phyloP scores from a whole-genome alignment of 1,140 invertebrate genomes.

The Liolophura sinensis region DNA sequence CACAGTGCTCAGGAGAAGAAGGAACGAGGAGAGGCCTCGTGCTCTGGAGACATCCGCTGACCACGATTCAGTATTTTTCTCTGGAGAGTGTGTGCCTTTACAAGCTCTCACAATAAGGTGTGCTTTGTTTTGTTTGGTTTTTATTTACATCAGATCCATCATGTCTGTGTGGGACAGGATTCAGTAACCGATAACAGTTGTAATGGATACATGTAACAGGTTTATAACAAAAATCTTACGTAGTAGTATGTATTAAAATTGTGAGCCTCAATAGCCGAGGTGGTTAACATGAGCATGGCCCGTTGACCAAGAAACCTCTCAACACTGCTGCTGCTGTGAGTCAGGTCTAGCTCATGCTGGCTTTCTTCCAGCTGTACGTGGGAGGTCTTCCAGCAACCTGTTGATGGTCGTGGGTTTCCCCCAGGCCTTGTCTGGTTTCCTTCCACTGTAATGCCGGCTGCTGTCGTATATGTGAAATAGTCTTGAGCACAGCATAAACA shows the following conservation, averaged over 20 bases:
- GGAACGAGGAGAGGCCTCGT: conserved; percentile 70
- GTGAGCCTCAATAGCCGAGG: too few relatives aligned
- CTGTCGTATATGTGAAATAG: too few relatives aligned
- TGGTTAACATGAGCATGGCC: too few relatives aligned
- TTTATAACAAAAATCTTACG: conserved; percentile 1
- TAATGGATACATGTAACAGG: not conserved
- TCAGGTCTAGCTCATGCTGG: too few relatives aligned
- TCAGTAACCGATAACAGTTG: not conserved
- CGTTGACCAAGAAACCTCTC: too few relatives aligned
- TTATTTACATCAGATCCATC: not conserved
- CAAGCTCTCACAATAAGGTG: conserved; percentile 64
- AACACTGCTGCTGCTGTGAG: too few relatives aligned
- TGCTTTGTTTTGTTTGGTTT: conserved; percentile 13
- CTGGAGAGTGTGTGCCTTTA: conserved; percentile 72
- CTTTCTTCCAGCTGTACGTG: too few relatives aligned
- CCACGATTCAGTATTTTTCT: conserved; percentile 81
- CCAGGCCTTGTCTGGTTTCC: too few relatives aligned
- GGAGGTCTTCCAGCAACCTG: too few relatives aligned
- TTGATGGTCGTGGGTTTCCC: too few relatives aligned
- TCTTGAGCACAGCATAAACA: too few relatives aligned
- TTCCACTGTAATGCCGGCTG: too few relatives aligned
- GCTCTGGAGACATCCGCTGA: conserved; percentile 83
- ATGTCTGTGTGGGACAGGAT: not conserved
- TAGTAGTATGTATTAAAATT: not conserved
- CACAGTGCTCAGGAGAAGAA: conserved; percentile 27